phyloP scores from a whole-genome alignment of 2,888 invertebrate species.

The Eurytoma adleriae region DNA sequence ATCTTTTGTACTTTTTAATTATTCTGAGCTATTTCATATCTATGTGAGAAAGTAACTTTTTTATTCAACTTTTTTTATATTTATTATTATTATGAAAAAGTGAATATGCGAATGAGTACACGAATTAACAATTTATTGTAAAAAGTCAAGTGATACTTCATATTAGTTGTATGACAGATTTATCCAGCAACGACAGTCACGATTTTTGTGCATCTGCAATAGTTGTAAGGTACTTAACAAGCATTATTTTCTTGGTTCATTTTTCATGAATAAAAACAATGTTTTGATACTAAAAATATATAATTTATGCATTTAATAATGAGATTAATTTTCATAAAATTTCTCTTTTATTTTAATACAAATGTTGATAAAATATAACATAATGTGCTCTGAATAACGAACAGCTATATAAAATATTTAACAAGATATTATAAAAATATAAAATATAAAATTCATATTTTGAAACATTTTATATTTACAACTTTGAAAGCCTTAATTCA shows the following conservation, averaged over 20 bases:
- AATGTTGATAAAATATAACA: no score
- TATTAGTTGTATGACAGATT: conserved; percentile 56
- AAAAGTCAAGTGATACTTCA: conserved; percentile 52
- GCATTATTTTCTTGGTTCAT: conserved; percentile 66
- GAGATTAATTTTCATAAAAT: conserved; percentile 24
- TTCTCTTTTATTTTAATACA: conserved; percentile 7
- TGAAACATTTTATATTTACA: conserved; percentile 44
- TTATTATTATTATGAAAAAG: conserved; percentile 51
- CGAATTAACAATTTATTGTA: conserved; percentile 50
- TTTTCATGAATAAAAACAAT: conserved; percentile 66
- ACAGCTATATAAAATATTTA: conserved; percentile 11
- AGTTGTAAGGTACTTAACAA: conserved; percentile 62
- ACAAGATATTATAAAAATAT: conserved; percentile 34
- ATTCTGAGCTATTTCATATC: conserved; percentile 35
- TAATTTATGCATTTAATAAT: conserved; percentile 46
- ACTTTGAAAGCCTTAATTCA: conserved; percentile 78
- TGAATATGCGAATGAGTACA: conserved; percentile 53
- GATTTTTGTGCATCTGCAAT: conserved; percentile 57
- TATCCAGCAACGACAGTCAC: conserved; percentile 51
- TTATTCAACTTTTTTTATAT: conserved; percentile 38
- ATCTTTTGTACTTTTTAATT: conserved; percentile 41
- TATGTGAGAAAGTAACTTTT: conserved; percentile 25
- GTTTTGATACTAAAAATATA: conserved; percentile 60
- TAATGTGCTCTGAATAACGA: neutral
- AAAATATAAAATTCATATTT: conserved; percentile 45